phyloP scores from a whole-genome alignment of 2,888 invertebrate genomes.

The Ceratothoa steindachneri region DNA sequence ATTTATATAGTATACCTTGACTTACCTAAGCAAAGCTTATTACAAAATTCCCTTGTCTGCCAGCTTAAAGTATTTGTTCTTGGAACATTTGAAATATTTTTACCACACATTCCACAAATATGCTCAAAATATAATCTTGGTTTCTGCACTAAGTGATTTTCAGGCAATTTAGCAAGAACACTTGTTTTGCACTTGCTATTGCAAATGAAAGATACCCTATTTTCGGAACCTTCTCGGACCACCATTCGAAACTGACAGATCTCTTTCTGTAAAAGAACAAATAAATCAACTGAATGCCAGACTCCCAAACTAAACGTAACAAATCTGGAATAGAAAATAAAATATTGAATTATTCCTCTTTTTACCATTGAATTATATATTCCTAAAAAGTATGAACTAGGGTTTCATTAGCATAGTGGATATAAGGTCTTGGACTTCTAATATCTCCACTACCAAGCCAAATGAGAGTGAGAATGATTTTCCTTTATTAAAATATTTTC shows the following conservation, averaged over 20 bases:
- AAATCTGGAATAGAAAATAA: no score
- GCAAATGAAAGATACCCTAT: constrained; percentile 19
- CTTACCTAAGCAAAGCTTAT: constrained; percentile 35
- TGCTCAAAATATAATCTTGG: constrained; percentile 42
- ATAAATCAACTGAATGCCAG: background rate
- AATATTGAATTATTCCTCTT: no score
- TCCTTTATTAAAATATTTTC: no score
- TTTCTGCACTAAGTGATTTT: constrained; percentile 33
- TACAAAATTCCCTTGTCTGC: constrained; percentile 46
- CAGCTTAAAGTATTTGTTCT: constrained; percentile 31
- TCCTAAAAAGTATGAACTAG: no score
- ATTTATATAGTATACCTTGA: no score
- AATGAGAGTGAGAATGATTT: no score
- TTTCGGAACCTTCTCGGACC: background rate
- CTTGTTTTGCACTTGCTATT: constrained; percentile 18
- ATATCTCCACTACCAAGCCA: no score
- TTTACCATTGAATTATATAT: no score
- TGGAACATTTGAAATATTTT: constrained; percentile 20
- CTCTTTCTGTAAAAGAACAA: background rate
- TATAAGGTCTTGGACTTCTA: no score
- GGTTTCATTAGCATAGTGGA: no score
- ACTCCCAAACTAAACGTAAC: no score
- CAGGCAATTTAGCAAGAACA: constrained; percentile 13
- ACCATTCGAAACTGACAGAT: constrained; percentile 37
- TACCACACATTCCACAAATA: constrained; percentile 44